Base-by-base conservation (phyloP, 1,140 invertebrate genomes). In the Pseudomyrmex flavicornis region DNA sequence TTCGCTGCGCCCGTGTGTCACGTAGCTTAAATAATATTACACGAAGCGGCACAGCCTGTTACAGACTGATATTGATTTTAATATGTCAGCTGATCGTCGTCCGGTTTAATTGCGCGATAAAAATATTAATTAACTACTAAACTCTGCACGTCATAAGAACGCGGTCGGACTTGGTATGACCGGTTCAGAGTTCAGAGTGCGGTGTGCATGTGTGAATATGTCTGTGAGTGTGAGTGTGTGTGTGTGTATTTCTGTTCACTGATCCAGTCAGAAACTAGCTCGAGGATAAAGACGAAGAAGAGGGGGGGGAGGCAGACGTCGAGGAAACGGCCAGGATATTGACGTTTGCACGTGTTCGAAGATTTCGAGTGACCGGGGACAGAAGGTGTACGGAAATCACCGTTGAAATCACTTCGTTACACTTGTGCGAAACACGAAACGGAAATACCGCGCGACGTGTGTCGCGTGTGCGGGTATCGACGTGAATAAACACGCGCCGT, bases 111-210 rank as follows among this genome's bases (percentile, higher is more conserved):
- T 48, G 0, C 35, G 52, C 65, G 15, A 46, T 10, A 89, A 91
- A 92, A 92, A 91, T 90, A 90, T 90, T 88, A 91, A 90, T 90
- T 86, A 88, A 84, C 80, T 85, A 61, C 68, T 22, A 72, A 48
- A 82, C 80, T 35, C 5, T 77, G 63, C 61, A 35, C 50, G 52
- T 62, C 85, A 87, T 89, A 82, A 88, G 88, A 86, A 87, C 87
- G 84, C 66, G 80, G 82, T 83, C 65, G 22, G 35, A 62, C 26
- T 76, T 73, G 85, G 84, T 72, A 86, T n/a, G n/a, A n/a, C n/a
- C n/a, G n/a, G n/a, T n/a, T n/a, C n/a, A n/a, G n/a, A n/a, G n/a
- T 89, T 82, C 61, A 54, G 63, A 84, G 80, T 84, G 84, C 73
- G 66, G 79, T 59, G 61, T 62, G 72, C 35, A 70, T 61, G 70